Evolutionary conservation across 2,113 vertebrate genomes (phyloP).

Genomic region (Vulpes lagopus): DNA sequence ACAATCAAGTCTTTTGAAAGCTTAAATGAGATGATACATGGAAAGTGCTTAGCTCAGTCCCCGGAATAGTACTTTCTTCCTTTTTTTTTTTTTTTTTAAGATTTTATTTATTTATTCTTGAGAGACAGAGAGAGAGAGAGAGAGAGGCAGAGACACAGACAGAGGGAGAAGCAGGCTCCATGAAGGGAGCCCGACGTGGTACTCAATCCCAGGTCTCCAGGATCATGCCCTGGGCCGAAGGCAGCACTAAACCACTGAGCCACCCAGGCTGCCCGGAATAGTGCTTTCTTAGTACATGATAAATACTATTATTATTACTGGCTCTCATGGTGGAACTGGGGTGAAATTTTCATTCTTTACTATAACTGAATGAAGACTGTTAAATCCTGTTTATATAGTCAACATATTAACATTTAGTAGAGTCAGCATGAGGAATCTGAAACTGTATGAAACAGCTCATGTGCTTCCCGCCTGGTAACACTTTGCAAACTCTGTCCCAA

Average conservation of each 20-base stretch:
- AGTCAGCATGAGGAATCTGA: not conserved
- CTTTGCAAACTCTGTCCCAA: not conserved
- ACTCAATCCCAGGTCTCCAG: too few species aligned
- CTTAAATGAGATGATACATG: not conserved
- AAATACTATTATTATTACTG: not conserved
- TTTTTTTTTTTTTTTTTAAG: too few species aligned
- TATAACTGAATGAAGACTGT: not conserved
- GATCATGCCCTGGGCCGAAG: too few species aligned
- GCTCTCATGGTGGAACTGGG: not conserved
- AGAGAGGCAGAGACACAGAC: too few species aligned
- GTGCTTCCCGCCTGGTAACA: not conserved
- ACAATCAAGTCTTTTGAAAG: not conserved
- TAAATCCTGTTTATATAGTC: not conserved
- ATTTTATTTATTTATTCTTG: too few species aligned
- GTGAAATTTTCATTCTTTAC: not conserved
- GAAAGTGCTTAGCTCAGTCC: not conserved
- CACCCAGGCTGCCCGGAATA: not conserved
- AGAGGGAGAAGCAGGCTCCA: too few species aligned
- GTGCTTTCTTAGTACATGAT: not conserved
- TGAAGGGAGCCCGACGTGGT: too few species aligned
- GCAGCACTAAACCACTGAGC: too few species aligned
- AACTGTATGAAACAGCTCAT: not conserved
- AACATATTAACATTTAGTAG: not conserved
- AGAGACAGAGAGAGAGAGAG: too few species aligned
- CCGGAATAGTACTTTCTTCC: not conserved